A percentile compares a stretch with the other conserved stretches of the same genome.
Evolutionary conservation across 2,113 vertebrate species (phyloP).

Genomic region (Urocynchramus pylzowi): DNA sequence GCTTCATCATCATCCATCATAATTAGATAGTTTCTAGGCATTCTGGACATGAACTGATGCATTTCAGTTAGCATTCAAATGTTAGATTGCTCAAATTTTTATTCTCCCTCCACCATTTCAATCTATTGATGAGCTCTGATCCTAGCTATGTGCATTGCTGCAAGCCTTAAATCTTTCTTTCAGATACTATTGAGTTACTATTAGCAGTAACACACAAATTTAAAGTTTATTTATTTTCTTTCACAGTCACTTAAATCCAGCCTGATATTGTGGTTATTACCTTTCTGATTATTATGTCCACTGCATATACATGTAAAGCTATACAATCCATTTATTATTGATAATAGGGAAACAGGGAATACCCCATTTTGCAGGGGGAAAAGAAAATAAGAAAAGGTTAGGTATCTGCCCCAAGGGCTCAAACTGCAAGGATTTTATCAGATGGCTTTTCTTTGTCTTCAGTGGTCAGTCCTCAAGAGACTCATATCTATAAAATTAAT

Average conservation of each 20-base stretch:
- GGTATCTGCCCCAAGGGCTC: background rate
- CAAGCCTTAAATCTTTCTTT: background rate
- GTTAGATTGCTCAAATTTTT: background rate
- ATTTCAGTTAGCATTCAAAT: background rate
- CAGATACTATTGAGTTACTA: background rate
- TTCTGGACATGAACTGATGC: background rate
- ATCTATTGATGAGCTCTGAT: background rate
- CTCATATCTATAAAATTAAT: background rate
- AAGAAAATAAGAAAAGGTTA: background rate
- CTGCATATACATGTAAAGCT: background rate
- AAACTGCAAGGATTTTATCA: background rate
- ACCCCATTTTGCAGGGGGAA: background rate
- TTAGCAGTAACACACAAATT: background rate
- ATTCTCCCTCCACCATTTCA: background rate
- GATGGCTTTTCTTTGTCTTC: background rate
- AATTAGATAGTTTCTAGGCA: background rate
- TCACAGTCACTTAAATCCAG: background rate
- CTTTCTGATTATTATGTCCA: background rate
- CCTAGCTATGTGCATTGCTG: background rate
- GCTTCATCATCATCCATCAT: background rate
- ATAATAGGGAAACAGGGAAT: background rate
- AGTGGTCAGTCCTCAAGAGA: background rate
- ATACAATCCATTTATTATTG: background rate
- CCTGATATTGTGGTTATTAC: background rate
- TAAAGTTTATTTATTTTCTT: background rate